These are phyloP conservation scores for Zosterops pallidus DNA, from an alignment of 2,113 vertebrate genomes.

Conservation along the genomic window DNA sequence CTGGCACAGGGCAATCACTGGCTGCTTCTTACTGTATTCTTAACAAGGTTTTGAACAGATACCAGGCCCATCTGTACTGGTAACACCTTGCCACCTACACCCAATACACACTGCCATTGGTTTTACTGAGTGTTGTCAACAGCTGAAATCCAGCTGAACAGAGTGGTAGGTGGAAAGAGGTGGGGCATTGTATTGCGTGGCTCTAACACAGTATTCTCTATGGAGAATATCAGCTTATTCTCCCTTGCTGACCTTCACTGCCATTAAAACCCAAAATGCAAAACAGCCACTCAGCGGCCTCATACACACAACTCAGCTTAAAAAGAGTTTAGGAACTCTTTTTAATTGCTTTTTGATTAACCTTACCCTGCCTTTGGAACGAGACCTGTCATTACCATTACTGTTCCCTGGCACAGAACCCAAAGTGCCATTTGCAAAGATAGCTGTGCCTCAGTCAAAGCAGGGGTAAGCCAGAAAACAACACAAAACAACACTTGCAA, in stretches of 20 bases:
- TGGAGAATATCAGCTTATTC: background rate
- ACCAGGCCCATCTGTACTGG: accelerated
- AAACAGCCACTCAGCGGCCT: background rate
- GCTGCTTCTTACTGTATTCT: background rate
- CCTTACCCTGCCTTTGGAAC: background rate
- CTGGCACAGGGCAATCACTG: accelerated
- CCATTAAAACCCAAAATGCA: background rate
- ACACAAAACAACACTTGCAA: background rate
- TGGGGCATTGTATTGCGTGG: background rate
- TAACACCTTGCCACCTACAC: background rate
- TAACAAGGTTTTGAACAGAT: background rate
- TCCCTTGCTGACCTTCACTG: background rate
- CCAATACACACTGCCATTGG: accelerated
- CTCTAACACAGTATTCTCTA: background rate
- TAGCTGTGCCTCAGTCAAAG: background rate
- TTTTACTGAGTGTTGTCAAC: background rate
- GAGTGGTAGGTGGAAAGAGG: background rate
- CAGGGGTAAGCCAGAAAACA: background rate
- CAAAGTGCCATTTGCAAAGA: slow-evolving; percentile 11
- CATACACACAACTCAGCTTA: background rate
- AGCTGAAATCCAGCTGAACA: background rate
- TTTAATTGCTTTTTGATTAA: slow-evolving; percentile 27
- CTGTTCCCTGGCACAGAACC: slow-evolving; percentile 4
- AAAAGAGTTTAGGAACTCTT: background rate
- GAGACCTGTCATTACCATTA: background rate